These are phyloP conservation scores for Diglossa cyanea DNA, from an alignment of 2,797 vertebrate species.

Conservation along the genomic window DNA sequence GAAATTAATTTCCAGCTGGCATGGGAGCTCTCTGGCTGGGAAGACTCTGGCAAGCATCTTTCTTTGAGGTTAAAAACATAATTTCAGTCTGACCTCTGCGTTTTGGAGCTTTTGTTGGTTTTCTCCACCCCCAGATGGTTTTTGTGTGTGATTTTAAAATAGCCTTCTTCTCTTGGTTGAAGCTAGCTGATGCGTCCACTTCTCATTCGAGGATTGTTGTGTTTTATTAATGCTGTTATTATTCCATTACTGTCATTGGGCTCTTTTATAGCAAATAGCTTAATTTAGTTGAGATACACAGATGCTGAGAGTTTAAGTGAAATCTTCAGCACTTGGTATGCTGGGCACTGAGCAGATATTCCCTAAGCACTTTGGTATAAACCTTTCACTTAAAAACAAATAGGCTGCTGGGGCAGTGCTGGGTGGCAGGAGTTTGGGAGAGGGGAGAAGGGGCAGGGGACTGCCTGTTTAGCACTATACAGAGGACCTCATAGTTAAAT, in stretches of 20 bases:
- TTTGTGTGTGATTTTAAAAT: slow-evolving; percentile 63
- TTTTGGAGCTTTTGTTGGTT: slow-evolving; percentile 55
- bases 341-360: slow-evolving; percentile 49
- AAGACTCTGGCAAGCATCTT: slow-evolving; percentile 41
- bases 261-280: slow-evolving; percentile 73
- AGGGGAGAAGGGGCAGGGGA: not conserved
- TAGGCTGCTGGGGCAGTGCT: not conserved
- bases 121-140: slow-evolving; percentile 57
- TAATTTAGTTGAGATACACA: slow-evolving; percentile 73
- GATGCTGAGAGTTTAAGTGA: slow-evolving; percentile 72
- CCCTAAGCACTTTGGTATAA: slow-evolving; percentile 17
- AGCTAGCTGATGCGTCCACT: slow-evolving; percentile 52
- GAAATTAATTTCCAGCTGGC: slow-evolving; percentile 35
- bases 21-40: not conserved
- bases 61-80: slow-evolving; percentile 55
- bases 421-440: not conserved
- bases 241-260: slow-evolving; percentile 75
- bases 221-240: slow-evolving; percentile 76
- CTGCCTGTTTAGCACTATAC: not conserved
- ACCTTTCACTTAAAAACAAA: slow-evolving; percentile 41
- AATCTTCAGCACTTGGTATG: slow-evolving; percentile 65
- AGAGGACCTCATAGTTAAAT: not conserved
- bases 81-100: slow-evolving; percentile 59
- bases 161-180: slow-evolving; percentile 52
- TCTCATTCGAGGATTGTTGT: slow-evolving; percentile 66